Percentiles rank a stretch among this genome's conserved stretches.
phyloP scores from a whole-genome alignment of 53 echinoderm and acorn worm species.

The Echinometra lucunter region DNA sequence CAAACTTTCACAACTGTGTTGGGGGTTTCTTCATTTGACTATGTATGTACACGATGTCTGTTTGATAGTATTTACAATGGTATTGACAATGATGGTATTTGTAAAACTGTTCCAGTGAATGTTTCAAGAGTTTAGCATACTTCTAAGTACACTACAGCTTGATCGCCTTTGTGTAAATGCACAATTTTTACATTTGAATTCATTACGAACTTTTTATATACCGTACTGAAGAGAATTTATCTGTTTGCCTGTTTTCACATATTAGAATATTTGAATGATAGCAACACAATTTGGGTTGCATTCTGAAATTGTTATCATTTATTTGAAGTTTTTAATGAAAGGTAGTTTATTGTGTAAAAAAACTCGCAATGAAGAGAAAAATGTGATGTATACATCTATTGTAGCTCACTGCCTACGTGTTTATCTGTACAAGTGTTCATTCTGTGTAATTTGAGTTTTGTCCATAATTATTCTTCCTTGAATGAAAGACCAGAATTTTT shows the following conservation, averaged over 20 bases:
- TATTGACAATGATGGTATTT: neutral
- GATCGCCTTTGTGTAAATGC: neutral
- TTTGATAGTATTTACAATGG: neutral
- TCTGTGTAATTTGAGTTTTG: too few species aligned
- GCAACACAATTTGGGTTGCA: neutral
- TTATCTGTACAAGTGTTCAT: too few species aligned
- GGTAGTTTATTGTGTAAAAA: neutral
- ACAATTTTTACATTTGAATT: slow-evolving; percentile 13
- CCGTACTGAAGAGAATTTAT: neutral
- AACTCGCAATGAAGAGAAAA: too few species aligned
- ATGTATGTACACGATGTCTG: neutral
- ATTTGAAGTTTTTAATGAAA: neutral
- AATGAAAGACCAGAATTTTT: too few species aligned
- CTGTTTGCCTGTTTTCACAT: neutral
- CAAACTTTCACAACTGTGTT: neutral
- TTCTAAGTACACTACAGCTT: neutral
- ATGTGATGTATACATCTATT: too few species aligned
- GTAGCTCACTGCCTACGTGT: too few species aligned
- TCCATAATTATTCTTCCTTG: too few species aligned
- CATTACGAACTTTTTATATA: neutral
- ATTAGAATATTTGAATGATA: neutral
- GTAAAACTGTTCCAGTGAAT: neutral
- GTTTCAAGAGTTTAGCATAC: neutral
- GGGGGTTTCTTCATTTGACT: neutral
- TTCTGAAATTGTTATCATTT: neutral